Base-by-base conservation (phyloP, 2,113 vertebrate genomes). In the Platysteira castanea region DNA sequence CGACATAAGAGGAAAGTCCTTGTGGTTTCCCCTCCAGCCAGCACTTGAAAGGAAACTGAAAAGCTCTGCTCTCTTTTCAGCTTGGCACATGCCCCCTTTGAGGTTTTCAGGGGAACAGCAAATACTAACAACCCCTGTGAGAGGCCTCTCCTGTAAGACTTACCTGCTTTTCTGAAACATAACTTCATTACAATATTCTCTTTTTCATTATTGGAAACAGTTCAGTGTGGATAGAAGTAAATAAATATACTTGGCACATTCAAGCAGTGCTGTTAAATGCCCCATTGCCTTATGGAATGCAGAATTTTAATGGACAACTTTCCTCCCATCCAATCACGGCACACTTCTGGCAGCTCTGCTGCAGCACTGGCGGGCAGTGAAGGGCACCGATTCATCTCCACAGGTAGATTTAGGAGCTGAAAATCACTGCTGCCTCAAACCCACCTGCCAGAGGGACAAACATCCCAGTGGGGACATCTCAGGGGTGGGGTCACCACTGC, bases 281-380 rank as follows among this genome's bases (percentile, higher is more conserved):
- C 28, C 50, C 30, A 20, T 74, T 84, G 86, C 67, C 68, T 44
- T 13, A 19, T 14, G 50, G 22, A 89, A 91, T 9, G 27, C 3
- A 1, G 44, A 76, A 42, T 39, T 92, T 61, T 61, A 79, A 69
- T 3, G 16, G n/a, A n/a, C 1, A 22, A 10, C 39, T 41, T 54
- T 61, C 46, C 64, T 49, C 22, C 24, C 2, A 3, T n/a, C n/a
- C 1, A 4, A 26, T 15, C 39, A 2, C 0, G 3, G 28, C 33
- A 53, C 23, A 0, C 21, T 46, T n/a, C 54, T 41, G 60, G 47
- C 0, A 0, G 60, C 86, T 10, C 27, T 30, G 4, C 47, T 2
- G 0, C 1, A 8, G 33, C 4, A 22, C 39, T 1, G 16, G 15
- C 0, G 0, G 15, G 52, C 7, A 54, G 31, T 0, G 0, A 54